Conservation (phyloP, 2,888 invertebrate species). For the Athrips mouffetella region DNA sequence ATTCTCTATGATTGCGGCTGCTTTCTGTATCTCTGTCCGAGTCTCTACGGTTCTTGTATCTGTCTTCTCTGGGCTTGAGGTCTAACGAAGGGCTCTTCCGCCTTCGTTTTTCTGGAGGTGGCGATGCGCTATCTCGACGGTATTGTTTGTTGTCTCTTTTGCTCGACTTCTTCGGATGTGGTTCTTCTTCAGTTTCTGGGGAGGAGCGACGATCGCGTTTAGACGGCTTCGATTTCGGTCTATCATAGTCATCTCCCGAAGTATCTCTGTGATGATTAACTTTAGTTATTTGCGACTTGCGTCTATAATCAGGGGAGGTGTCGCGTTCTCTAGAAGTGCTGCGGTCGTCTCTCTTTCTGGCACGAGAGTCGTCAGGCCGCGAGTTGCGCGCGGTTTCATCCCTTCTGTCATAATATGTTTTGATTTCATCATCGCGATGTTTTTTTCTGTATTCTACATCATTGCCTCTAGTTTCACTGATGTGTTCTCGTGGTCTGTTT, state of each 20-base stretch:
- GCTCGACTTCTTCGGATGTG: constrained; percentile 33
- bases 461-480: constrained; percentile 51
- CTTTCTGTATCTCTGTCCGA: constrained; percentile 19
- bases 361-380: constrained; percentile 33
- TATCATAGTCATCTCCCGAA: constrained; percentile 41
- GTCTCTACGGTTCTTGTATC: constrained; percentile 41
- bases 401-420: constrained; percentile 60
- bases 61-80: constrained; percentile 39
- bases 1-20: constrained; percentile 36
- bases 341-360: constrained; percentile 48
- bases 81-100: constrained; percentile 51
- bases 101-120: constrained; percentile 56
- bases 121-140: constrained; percentile 49
- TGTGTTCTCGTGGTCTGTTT: constrained; percentile 52
- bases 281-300: constrained; percentile 58
- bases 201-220: constrained; percentile 48
- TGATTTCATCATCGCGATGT: constrained; percentile 59
- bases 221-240: constrained; percentile 37
- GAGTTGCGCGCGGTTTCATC: constrained; percentile 38
- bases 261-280: constrained; percentile 51
- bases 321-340: constrained; percentile 39
- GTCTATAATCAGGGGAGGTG: constrained; percentile 47
- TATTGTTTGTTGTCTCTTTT: constrained; percentile 45
- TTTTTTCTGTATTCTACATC: constrained; percentile 55
- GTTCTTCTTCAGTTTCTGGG: constrained; percentile 49